These are phyloP conservation scores for Aspidapion aeneum DNA, from an alignment of 2,888 invertebrate genomes.

Conservation along the genomic window DNA sequence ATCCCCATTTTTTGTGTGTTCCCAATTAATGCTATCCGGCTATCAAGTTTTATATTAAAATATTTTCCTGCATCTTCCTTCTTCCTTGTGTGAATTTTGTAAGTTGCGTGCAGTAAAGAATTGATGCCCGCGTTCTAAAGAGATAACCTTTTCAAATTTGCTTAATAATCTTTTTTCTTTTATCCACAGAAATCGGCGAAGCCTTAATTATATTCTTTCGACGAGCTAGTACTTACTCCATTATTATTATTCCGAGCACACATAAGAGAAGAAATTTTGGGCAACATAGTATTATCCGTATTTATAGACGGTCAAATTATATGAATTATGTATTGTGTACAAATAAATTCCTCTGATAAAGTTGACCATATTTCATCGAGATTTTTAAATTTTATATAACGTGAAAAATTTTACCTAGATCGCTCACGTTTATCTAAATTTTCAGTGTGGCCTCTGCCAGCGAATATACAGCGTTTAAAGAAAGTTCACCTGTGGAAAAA, in stretches of 20 bases:
- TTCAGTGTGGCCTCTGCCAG: too few species aligned
- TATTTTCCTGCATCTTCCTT: too few species aligned
- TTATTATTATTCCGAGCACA: neutral
- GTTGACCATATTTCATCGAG: neutral
- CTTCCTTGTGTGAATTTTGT: too few species aligned
- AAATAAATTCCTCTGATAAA: neutral
- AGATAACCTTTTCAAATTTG: neutral
- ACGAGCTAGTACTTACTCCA: neutral
- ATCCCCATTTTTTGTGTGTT: too few species aligned
- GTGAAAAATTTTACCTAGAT: conserved; percentile 18
- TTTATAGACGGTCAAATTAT: neutral
- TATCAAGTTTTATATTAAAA: too few species aligned
- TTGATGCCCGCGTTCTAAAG: neutral
- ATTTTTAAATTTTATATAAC: neutral
- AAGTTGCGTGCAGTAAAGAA: neutral
- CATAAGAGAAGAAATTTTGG: neutral
- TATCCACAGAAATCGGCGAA: neutral
- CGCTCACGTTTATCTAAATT: conserved; percentile 24
- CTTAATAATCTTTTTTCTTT: neutral
- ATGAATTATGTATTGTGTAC: neutral
- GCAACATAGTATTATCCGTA: neutral
- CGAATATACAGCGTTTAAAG: too few species aligned
- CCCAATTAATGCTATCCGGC: too few species aligned
- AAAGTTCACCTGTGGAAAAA: too few species aligned
- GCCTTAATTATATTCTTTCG: neutral